These are phyloP conservation scores for Manis crassicaudata DNA, from an alignment of 2,797 vertebrate genomes.

Conservation along the genomic window DNA sequence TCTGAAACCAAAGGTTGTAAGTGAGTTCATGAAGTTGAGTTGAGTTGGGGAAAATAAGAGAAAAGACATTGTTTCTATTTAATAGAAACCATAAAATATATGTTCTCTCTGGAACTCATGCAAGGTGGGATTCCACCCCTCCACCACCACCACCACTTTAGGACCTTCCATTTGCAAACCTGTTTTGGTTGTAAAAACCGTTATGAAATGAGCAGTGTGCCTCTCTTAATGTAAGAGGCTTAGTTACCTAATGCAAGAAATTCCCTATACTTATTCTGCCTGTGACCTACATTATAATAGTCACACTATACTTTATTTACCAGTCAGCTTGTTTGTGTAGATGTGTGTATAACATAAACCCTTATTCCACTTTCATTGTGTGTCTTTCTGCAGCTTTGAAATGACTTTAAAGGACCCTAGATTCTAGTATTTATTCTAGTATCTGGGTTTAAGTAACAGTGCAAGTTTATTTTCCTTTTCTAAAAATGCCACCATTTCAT, in stretches of 20 bases:
- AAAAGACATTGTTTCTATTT: neutral
- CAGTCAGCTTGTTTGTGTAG: constrained; percentile 10
- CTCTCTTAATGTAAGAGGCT: constrained; percentile 43
- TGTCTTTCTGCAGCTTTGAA: constrained; percentile 57
- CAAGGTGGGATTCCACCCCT: neutral
- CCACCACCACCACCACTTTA: neutral
- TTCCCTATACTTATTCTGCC: neutral
- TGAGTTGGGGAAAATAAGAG: neutral
- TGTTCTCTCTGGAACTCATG: neutral
- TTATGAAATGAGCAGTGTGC: constrained; percentile 18
- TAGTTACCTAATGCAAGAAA: constrained; percentile 23
- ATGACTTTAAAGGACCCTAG: constrained; percentile 54
- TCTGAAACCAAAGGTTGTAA: constrained; percentile 12
- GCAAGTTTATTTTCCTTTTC: constrained; percentile 32
- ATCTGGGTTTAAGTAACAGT: constrained; percentile 44
- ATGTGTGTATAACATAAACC: constrained; percentile 37
- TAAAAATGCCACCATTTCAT: constrained; percentile 31
- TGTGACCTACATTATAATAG: constrained; percentile 39
- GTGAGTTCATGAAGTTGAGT: neutral
- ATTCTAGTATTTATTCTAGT: constrained; percentile 46
- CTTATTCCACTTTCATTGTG: constrained; percentile 57
- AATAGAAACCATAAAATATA: neutral
- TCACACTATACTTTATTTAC: neutral
- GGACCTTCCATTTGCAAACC: neutral
- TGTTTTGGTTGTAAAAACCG: constrained; percentile 24